Percentiles rank a stretch among this genome's conserved stretches.
phyloP scores from a whole-genome alignment of 1,140 invertebrate species.

The Drosophila watanabei region DNA sequence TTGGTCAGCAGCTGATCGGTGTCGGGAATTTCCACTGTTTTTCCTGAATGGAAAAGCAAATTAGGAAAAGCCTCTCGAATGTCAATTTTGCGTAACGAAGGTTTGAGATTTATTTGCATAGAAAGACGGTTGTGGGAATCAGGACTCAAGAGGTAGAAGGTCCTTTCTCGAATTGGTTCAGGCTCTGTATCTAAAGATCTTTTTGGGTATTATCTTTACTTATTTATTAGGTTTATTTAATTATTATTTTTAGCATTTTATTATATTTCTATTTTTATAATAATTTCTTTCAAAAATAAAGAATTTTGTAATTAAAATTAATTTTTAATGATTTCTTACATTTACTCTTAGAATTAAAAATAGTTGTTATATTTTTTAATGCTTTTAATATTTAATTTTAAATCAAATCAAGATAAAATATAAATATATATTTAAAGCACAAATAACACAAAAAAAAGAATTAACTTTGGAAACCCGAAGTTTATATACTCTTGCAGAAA shows the following conservation, averaged over 20 bases:
- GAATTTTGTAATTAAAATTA: neutral
- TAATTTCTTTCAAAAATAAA: neutral
- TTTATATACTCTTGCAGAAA: no score
- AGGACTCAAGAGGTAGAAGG: neutral
- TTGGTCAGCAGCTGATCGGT: conserved; percentile 54
- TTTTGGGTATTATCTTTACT: neutral
- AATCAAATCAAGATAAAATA: no score
- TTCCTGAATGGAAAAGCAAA: conserved; percentile 27
- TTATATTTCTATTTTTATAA: neutral
- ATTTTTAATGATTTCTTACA: neutral
- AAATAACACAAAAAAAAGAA: no score
- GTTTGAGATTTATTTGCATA: conserved; percentile 46
- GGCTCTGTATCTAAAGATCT: neutral
- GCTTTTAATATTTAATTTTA: no score
- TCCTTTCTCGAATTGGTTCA: neutral
- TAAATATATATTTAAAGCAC: no score
- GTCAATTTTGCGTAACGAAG: conserved; percentile 47
- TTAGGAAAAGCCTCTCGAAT: conserved; percentile 37
- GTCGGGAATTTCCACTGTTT: conserved; percentile 12
- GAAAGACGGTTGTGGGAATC: conserved; percentile 16
- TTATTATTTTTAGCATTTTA: neutral
- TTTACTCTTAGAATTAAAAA: no score
- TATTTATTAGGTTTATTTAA: neutral
- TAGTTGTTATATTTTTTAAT: neutral
- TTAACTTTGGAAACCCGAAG: no score